Conservation (phyloP, 2,797 vertebrate genomes). For the Iguana delicatissima region DNA sequence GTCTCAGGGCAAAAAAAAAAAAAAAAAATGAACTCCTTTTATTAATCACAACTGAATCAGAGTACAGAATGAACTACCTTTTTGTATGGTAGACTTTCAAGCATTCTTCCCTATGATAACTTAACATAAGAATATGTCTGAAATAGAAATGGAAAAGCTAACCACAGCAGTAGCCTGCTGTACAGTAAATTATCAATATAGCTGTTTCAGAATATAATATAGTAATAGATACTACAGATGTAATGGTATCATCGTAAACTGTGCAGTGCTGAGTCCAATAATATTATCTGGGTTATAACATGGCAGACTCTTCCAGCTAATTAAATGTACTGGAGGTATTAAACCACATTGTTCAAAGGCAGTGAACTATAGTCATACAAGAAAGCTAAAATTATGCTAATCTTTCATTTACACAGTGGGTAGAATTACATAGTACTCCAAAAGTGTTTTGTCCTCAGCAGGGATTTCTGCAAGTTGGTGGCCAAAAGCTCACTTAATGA, state of each 20-base stretch:
- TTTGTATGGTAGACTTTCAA: neutral
- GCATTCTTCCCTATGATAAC: neutral
- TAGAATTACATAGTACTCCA: slow-evolving; percentile 68
- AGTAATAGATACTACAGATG: slow-evolving; percentile 45
- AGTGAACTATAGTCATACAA: slow-evolving; percentile 45
- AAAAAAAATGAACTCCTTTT: no score
- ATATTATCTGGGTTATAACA: slow-evolving; percentile 57
- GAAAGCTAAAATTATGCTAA: slow-evolving; percentile 73
- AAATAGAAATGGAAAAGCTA: neutral
- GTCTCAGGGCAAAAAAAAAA: neutral
- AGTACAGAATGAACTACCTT: neutral
- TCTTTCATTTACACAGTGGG: slow-evolving; percentile 67
- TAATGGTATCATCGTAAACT: slow-evolving; percentile 56
- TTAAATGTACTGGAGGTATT: slow-evolving; percentile 63
- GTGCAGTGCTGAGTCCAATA: slow-evolving; percentile 56
- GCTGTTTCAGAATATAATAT: slow-evolving; percentile 34
- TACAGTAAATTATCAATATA: neutral
- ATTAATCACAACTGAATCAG: neutral
- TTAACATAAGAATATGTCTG: neutral
- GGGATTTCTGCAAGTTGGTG: slow-evolving; percentile 59
- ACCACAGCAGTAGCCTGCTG: neutral
- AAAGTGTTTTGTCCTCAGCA: slow-evolving; percentile 63
- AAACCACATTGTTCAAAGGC: slow-evolving; percentile 59
- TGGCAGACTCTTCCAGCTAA: slow-evolving; percentile 66
- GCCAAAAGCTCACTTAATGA: slow-evolving; percentile 60